phyloP scores from a whole-genome alignment of 2,113 vertebrate genomes.

The Burhinus bistriatus region DNA sequence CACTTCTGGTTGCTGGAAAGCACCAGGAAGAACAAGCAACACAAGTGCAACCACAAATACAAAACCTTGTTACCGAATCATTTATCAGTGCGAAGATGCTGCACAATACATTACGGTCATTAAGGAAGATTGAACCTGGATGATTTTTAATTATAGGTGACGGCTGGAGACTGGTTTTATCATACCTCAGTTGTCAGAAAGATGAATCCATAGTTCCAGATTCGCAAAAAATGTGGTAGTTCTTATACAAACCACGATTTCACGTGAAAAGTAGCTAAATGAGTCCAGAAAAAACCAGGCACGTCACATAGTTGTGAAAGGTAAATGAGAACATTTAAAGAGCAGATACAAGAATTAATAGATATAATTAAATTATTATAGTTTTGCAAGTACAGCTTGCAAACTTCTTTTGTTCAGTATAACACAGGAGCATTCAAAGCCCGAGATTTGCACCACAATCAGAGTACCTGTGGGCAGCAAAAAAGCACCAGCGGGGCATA shows the following conservation, averaged over 20 bases:
- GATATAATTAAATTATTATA: background rate
- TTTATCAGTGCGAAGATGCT: background rate
- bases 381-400: background rate
- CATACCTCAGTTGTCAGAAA: background rate
- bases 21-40: background rate
- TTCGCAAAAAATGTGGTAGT: background rate
- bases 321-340: background rate
- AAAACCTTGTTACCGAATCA: background rate
- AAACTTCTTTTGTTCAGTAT: background rate
- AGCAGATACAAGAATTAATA: background rate
- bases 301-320: background rate
- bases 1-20: background rate
- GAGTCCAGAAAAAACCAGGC: background rate
- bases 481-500: background rate
- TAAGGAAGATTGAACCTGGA: background rate
- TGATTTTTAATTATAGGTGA: background rate
- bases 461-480: background rate
- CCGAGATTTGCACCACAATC: accelerated
- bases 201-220: background rate
- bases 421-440: background rate
- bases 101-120: accelerated
- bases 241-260: background rate
- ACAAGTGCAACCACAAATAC: background rate
- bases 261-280: background rate
- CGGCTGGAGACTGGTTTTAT: background rate